Base-by-base conservation (phyloP, 2,888 invertebrate species). In the Agrochola circellaris region DNA sequence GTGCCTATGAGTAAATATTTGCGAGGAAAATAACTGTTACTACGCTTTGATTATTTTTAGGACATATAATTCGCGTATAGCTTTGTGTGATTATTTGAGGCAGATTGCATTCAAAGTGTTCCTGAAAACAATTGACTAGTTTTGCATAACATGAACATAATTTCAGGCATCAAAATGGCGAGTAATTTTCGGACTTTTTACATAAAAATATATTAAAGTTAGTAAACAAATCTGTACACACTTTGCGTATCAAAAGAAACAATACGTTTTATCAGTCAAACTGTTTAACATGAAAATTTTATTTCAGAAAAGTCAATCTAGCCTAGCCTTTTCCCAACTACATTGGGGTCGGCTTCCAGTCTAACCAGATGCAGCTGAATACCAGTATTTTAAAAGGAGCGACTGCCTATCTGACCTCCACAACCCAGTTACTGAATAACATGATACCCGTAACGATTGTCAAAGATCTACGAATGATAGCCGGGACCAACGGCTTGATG, bases 1-100 rank as follows among this genome's bases (percentile, higher is more conserved):
- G 0, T 34, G 23, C 8, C 34, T 30, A 4, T 0, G 20, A 48
- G 15, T n/a, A 48, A 79, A 73, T 38, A 73, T 80, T 79, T 62
- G 13, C 1, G 20, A 30, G 6, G 54, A 65, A 26, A 64, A 26
- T 17, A 45, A 8, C 13, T 3, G 4, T 9, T 17, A 61, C 54
- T 60, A 20, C 17, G 56, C 26, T 20, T 56, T 78, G 7, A 48
- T 77, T 45, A 0, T 26, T 45, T 68, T 62, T 2, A 34, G 30
- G 4, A 2, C 9, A 5, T 42, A 4, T 15, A 20, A 17, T 23
- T 13, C 5, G 5, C 38, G 8, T 23, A 42, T 6, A n/a, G 5
- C 5, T 30, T n/a, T 34, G 11, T 60, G 20, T 20, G 11, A 9
- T 48, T n/a, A n/a, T 20, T 62, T 75, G 6, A n/a, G 17, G 15